These are phyloP conservation scores for Kryptolebias marmoratus DNA, from an alignment of 2,113 vertebrate species.

Conservation along the genomic window DNA sequence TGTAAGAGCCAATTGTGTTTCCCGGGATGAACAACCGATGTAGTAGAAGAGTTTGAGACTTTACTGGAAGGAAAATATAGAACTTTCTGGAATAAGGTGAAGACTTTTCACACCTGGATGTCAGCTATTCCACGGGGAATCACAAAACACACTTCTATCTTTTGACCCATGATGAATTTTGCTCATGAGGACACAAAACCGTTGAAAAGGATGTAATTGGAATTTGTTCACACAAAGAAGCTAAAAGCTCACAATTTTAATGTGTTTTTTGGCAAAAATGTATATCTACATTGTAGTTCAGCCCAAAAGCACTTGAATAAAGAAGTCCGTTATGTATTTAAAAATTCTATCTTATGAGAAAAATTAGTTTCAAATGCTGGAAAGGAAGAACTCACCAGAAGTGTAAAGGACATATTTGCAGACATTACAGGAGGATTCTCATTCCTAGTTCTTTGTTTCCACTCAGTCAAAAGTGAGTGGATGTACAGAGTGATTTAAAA, in stretches of 20 bases:
- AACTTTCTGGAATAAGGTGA: not conserved
- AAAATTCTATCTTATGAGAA: not conserved
- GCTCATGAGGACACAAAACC: constrained; percentile 23
- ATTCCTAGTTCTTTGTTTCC: constrained; percentile 2
- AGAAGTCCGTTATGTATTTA: not conserved
- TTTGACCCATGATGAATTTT: constrained; percentile 17
- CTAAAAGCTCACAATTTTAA: not conserved
- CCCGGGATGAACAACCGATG: not conserved
- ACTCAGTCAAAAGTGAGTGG: constrained; percentile 35
- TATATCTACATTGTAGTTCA: not conserved
- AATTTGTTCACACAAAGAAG: not conserved
- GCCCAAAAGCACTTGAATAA: not conserved
- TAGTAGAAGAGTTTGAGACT: not conserved
- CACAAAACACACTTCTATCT: constrained; percentile 8
- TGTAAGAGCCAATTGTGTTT: no score
- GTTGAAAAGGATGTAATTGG: not conserved
- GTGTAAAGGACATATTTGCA: constrained; percentile 21
- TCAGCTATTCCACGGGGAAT: constrained; percentile 14
- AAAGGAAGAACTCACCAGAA: constrained; percentile 5
- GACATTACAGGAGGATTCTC: constrained; percentile 7
- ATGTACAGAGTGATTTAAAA: constrained; percentile 19
- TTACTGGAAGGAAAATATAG: not conserved
- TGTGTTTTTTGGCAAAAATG: not conserved
- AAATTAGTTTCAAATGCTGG: not conserved
- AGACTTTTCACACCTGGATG: constrained; percentile 13